These are phyloP conservation scores for Carabus problematicus DNA, from an alignment of 2,888 invertebrate genomes.

Conservation along the genomic window DNA sequence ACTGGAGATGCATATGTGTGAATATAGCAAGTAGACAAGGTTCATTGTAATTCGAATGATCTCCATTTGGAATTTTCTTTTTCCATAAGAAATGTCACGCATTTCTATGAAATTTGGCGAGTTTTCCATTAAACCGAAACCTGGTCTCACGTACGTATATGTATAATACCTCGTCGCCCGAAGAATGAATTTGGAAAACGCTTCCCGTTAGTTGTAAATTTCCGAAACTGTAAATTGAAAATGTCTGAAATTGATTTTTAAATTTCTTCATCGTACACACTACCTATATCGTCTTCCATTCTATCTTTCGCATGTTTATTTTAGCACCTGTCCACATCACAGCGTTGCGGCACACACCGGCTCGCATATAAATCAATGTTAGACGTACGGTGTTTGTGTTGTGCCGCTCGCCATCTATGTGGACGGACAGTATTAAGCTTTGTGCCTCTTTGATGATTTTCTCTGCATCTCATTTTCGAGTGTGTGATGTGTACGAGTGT, in stretches of 20 bases:
- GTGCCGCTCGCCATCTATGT: slow-evolving; percentile 50
- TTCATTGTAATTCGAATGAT: no score
- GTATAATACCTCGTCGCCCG: slow-evolving; percentile 34
- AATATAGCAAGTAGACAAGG: no score
- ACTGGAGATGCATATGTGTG: no score
- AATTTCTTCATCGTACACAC: slow-evolving; percentile 51
- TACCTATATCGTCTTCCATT: slow-evolving; percentile 49
- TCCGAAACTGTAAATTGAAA: slow-evolving; percentile 43
- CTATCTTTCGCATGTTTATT: slow-evolving; percentile 55
- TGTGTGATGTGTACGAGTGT: slow-evolving; percentile 46
- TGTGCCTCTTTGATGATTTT: slow-evolving; percentile 61
- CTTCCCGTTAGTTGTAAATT: slow-evolving; percentile 38
- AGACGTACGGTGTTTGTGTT: slow-evolving; percentile 32
- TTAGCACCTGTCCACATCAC: slow-evolving; percentile 50
- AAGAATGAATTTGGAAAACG: slow-evolving; percentile 37
- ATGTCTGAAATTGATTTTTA: slow-evolving; percentile 53
- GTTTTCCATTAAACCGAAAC: no score
- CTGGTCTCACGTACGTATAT: slow-evolving; percentile 9
- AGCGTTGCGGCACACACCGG: slow-evolving; percentile 46
- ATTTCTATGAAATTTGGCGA: no score
- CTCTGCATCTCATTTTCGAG: slow-evolving; percentile 61
- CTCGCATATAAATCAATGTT: not conserved
- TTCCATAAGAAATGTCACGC: no score
- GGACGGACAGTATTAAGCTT: slow-evolving; percentile 57
- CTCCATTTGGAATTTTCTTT: no score